A percentile compares a stretch with the other conserved stretches of the same genome.
These are phyloP conservation scores for Opisthograptis luteolata DNA, from an alignment of 2,888 invertebrate species.

Conservation along the genomic window DNA sequence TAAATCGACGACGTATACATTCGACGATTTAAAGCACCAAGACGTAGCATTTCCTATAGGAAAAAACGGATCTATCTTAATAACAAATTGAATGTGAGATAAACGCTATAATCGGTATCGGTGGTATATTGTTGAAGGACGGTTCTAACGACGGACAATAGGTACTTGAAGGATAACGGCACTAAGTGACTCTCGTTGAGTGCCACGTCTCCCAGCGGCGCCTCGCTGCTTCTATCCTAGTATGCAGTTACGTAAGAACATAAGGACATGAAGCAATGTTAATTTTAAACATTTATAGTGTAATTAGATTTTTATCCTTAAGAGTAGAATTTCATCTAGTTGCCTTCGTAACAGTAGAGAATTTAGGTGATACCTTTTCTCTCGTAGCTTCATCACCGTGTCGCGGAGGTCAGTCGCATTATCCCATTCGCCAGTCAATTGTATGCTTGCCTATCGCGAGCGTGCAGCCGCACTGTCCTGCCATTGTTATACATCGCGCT, in stretches of 20 bases:
- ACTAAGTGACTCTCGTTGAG: slow-evolving; percentile 55
- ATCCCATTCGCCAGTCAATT: slow-evolving; percentile 68
- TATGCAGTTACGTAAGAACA: slow-evolving; percentile 66
- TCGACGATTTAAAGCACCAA: slow-evolving; percentile 73
- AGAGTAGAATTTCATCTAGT: slow-evolving; percentile 84
- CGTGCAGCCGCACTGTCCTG: slow-evolving; percentile 38
- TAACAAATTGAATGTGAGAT: slow-evolving; percentile 19
- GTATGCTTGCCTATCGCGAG: slow-evolving; percentile 65
- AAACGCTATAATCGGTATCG: slow-evolving; percentile 28
- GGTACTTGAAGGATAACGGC: slow-evolving; percentile 66
- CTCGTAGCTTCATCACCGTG: slow-evolving; percentile 74
- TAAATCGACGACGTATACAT: slow-evolving; percentile 48
- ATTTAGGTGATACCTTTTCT: slow-evolving; percentile 80
- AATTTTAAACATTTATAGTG: slow-evolving; percentile 81
- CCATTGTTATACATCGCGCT: slow-evolving; percentile 53
- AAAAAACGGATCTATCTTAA: slow-evolving; percentile 53
- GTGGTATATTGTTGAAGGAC: slow-evolving; percentile 44
- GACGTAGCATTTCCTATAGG: slow-evolving; percentile 69
- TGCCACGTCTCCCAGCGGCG: slow-evolving; percentile 42
- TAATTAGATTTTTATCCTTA: slow-evolving; percentile 83
- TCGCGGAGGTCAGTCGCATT: slow-evolving; percentile 62
- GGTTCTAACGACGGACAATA: slow-evolving; percentile 36
- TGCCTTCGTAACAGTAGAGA: slow-evolving; percentile 82
- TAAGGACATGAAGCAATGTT: slow-evolving; percentile 78
- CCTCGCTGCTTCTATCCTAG: slow-evolving; percentile 46